phyloP scores from a whole-genome alignment of 1,140 invertebrate species.

The Coenobita brevimanus region DNA sequence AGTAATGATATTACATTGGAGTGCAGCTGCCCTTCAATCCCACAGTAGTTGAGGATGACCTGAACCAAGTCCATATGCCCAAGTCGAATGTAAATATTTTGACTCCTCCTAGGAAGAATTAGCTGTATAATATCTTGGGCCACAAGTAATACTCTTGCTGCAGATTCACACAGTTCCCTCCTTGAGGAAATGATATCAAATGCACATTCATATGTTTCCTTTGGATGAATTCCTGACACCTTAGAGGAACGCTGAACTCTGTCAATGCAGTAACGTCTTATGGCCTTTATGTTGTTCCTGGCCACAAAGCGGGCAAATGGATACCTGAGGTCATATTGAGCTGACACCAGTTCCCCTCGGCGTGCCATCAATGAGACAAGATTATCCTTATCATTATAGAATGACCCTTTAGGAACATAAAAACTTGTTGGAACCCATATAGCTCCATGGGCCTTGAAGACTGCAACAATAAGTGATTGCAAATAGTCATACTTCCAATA shows the following conservation, averaged over 20 bases:
- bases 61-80: conserved; percentile 88
- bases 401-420: conserved; percentile 61
- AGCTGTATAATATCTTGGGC: conserved; percentile 85
- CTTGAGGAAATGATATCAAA: conserved; percentile 92
- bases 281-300: conserved; percentile 83
- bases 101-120: conserved; percentile 80
- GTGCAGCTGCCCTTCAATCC: conserved; percentile 84
- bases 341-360: conserved; percentile 84
- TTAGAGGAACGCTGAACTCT: conserved; percentile 90
- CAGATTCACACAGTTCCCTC: conserved; percentile 82
- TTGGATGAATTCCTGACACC: conserved; percentile 88
- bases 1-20: conserved; percentile 76
- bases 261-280: conserved; percentile 90
- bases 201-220: conserved; percentile 91
- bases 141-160: conserved; percentile 88
- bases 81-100: conserved; percentile 83
- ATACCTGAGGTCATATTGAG: conserved; percentile 85
- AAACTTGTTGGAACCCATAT: conserved; percentile 67
- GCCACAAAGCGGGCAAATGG: conserved; percentile 89
- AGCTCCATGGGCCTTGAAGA: conserved; percentile 65
- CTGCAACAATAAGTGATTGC: conserved; percentile 43
- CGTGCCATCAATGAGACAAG: conserved; percentile 84
- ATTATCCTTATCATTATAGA: conserved; percentile 65
- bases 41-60: conserved; percentile 86
- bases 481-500: conserved; percentile 61